phyloP scores from a whole-genome alignment of 2,113 vertebrate genomes.

The Rhinolophus ferrumequinum region DNA sequence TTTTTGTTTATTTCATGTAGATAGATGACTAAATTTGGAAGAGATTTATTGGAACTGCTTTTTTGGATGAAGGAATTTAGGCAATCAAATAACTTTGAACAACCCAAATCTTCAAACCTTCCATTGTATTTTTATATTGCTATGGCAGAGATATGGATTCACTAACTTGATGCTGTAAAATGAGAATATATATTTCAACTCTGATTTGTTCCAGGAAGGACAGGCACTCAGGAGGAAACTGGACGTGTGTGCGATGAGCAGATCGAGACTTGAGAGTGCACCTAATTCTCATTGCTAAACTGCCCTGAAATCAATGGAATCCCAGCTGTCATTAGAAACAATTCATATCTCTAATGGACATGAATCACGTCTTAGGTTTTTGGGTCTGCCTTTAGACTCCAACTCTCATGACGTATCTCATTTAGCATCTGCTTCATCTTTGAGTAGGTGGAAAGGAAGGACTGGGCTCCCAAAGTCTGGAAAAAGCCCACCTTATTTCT shows the following conservation, averaged over 20 bases:
- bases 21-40: not conserved
- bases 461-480: not conserved
- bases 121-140: not conserved
- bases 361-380: constrained; percentile 1
- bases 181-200: not conserved
- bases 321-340: constrained; percentile 41
- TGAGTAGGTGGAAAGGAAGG: not conserved
- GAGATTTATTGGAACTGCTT: not conserved
- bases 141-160: not conserved
- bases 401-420: not conserved
- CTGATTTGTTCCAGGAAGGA: not conserved
- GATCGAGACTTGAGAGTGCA: not conserved
- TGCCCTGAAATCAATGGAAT: constrained; percentile 27
- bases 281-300: constrained; percentile 29
- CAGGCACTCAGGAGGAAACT: not conserved
- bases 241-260: constrained; percentile 42
- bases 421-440: constrained; percentile 28
- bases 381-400: constrained; percentile 23
- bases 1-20: not conserved
- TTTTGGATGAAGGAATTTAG: not conserved
- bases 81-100: not conserved
- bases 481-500: not conserved
- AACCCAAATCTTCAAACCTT: not conserved
- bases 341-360: constrained; percentile 3
- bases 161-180: not conserved